phyloP scores from a whole-genome alignment of 2,888 invertebrate genomes.

The Xanthorhoe spadicearia region DNA sequence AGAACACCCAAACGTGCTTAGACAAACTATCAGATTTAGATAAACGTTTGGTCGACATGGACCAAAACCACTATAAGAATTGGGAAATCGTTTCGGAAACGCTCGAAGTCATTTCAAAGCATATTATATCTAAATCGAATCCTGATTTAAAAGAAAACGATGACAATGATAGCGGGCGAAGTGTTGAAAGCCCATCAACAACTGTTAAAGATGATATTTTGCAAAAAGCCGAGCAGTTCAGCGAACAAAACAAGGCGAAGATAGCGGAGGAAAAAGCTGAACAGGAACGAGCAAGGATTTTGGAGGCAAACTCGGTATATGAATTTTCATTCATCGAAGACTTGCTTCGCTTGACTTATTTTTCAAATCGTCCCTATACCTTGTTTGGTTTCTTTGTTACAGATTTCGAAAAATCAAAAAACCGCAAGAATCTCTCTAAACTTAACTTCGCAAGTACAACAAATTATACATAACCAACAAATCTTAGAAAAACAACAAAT shows the following conservation, averaged over 20 bases:
- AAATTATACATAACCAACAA: not conserved
- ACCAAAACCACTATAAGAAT: not conserved
- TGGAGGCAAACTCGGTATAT: not conserved
- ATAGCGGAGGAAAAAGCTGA: not conserved
- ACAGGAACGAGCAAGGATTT: not conserved
- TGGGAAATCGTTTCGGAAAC: not conserved
- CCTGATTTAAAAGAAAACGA: not conserved
- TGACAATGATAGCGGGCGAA: not conserved
- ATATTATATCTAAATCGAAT: not conserved
- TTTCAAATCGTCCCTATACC: too few species aligned
- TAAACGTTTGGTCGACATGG: not conserved
- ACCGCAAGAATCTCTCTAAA: not conserved
- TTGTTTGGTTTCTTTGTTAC: not conserved
- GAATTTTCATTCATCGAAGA: not conserved
- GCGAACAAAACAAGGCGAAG: conserved; percentile 1
- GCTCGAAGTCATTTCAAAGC: not conserved
- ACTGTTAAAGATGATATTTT: not conserved
- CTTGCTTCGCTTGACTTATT: not conserved
- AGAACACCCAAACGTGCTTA: not conserved
- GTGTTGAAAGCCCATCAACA: not conserved
- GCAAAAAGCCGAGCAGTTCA: not conserved
- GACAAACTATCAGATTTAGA: not conserved
- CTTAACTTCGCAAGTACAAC: not conserved
- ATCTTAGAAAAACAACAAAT: not conserved
- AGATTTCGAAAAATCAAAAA: not conserved